Evolutionary conservation across 2,888 invertebrate species (phyloP), one percentile per base, ranked within the genome.

Genomic region (Ephialtes manifestator): DNA sequence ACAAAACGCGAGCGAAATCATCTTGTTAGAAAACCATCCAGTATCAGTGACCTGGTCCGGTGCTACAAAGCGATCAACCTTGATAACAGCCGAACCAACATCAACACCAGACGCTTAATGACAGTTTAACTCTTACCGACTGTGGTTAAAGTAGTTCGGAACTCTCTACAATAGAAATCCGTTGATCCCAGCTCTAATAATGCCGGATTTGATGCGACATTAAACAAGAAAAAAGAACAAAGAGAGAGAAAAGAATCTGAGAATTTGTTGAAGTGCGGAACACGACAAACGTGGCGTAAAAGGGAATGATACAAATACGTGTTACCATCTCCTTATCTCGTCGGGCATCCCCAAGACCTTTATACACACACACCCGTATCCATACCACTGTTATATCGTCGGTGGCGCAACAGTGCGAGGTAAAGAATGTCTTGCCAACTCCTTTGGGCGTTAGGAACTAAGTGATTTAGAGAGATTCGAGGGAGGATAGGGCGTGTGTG

Each of bases 381-480:
- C 4, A 28, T 28, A 28, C 1, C 7, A 31, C 18, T 35, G 15
- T 18, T 43, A 65, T 43, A 43, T 65, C 18, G 74, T 63, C 51
- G 84, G 70, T 81, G 72, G 78, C 63, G 84, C 84, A 85, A 85
- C 84, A 85, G 84, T 81, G 58, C 84, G 77, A 74, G 35, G 68
- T 68, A 81, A 81, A 70, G 78, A 81, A 85, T 63, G 78, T 78
- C 81, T 81, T 75, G 78, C 53, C 67, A 85, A 77, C 78, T 81
- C 75, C 78, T 81, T 75, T 63, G 84, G 78, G 78, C 70, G 75
- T 81, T 65, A 60, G 58, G 48, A 81, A 78, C 81, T 55, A 75
- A 81, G 84, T 85, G 84, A 85, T 85, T 85, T 79, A 81, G 84
- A 71, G 81, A 55, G 74, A 75, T 81, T 81, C 77, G 71, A 31